Conservation (phyloP, 2,888 invertebrate species). For the Pammene fasciana region DNA sequence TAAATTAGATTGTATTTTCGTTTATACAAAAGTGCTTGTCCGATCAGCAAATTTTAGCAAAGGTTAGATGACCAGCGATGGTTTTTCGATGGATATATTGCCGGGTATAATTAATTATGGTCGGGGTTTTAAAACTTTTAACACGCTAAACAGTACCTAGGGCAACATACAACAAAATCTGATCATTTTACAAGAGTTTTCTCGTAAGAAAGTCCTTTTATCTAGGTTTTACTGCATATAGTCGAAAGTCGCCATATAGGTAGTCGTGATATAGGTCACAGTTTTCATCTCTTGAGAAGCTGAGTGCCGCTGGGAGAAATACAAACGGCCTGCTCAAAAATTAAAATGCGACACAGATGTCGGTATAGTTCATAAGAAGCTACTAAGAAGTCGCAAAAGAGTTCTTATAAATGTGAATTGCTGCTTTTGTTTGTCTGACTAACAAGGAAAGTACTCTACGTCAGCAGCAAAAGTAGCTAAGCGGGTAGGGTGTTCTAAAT, state of each 20-base stretch:
- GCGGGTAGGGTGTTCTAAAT: no score
- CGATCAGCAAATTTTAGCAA: no score
- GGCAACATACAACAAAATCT: no score
- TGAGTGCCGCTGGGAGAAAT: slow-evolving; percentile 20
- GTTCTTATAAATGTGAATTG: not conserved
- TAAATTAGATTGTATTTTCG: no score
- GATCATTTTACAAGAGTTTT: not conserved
- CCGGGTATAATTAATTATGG: no score
- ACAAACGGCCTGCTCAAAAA: slow-evolving; percentile 27
- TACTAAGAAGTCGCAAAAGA: not conserved
- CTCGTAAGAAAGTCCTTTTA: not conserved
- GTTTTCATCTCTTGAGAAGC: slow-evolving; percentile 33
- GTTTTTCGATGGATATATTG: no score
- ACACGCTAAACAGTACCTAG: no score
- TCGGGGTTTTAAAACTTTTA: no score
- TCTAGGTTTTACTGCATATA: not conserved
- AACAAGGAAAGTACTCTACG: not conserved
- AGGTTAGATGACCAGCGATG: no score
- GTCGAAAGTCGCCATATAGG: slow-evolving; percentile 25
- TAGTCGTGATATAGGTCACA: slow-evolving; percentile 38
- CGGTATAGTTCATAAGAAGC: not conserved
- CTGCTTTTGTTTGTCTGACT: not conserved
- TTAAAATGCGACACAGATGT: slow-evolving; percentile 29
- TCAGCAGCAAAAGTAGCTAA: no score
- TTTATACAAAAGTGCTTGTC: no score